Base-by-base conservation (phyloP, 2,113 vertebrate species). In the Microcebus lehilahytsara region DNA sequence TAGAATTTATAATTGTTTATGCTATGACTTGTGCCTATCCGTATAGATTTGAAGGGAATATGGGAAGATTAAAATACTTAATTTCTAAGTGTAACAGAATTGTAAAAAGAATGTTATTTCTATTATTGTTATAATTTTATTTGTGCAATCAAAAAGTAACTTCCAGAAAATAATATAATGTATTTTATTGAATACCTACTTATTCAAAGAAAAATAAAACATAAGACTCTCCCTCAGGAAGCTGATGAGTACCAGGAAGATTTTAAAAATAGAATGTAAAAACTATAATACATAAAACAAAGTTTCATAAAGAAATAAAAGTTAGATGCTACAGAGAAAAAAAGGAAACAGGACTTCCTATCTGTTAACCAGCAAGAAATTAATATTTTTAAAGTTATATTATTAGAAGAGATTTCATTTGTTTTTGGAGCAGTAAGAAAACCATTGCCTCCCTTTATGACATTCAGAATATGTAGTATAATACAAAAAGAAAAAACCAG, bases 41-140 rank as follows among this genome's bases (percentile, higher is more conserved):
- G 85, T 66, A 87, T 42, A 60, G 37, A 56, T 69, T 56, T 91
- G 8, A 64, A 77, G n/a, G n/a, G 8, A 85, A 58, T 22, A 56
- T 49, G 25, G 6, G 88, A 84, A 85, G 40, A 84, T n/a, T 66
- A 72, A 58, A 74, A 75, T 74, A 74, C 34, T 78, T 67, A 62
- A 80, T 69, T 46, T 75, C 2, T 75, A 53, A 75, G 1, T 37
- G 56, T 80, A 75, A 85, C 34, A 9, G 25, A 72, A 85, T 53
- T 72, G 13, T 69, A 77, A 69, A 80, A 13, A 79, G 30, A 81
- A 27, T 89, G 30, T 12, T 74, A 71, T 89, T 72, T 58, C 23
- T 34, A 42, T 92, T 51, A 83, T 72, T 81, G 14, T 74, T 69
- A 79, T 58, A 42, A 83, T 86, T 84, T 91, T 91, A 96, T 62